Conservation (phyloP, 1,140 invertebrate genomes). For the Drosophila littoralis region DNA sequence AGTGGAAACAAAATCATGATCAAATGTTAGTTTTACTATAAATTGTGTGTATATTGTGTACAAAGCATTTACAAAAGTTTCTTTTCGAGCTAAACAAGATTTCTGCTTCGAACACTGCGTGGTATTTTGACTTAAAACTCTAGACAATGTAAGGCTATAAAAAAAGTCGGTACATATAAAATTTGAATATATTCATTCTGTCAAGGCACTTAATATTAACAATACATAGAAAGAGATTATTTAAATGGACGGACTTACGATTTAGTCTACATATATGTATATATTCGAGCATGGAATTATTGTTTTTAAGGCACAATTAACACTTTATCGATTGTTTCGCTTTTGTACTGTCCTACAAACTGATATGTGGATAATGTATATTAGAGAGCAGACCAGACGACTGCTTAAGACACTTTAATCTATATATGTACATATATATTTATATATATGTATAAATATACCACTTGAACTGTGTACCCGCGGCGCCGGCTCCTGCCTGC, state of each 20-base stretch:
- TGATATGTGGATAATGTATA: constrained; percentile 33
- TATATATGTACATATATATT: neutral
- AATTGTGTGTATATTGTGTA: constrained; percentile 43
- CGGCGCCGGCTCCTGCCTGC: constrained; percentile 38
- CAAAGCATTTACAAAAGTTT: constrained; percentile 34
- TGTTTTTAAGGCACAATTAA: constrained; percentile 61
- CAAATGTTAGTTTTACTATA: constrained; percentile 18
- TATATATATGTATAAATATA: constrained; percentile 9
- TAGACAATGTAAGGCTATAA: constrained; percentile 49
- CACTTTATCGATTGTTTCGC: constrained; percentile 32
- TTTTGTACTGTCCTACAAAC: constrained; percentile 69
- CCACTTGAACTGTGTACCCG: constrained; percentile 61
- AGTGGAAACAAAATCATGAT: constrained; percentile 28
- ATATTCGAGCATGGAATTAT: constrained; percentile 45
- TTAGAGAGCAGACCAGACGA: neutral
- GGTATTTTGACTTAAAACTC: constrained; percentile 38
- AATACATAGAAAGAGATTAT: constrained; percentile 46
- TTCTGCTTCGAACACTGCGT: constrained; percentile 17
- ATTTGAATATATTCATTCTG: constrained; percentile 25
- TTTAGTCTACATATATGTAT: constrained; percentile 45
- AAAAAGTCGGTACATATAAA: constrained; percentile 30
- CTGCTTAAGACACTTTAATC: constrained; percentile 20
- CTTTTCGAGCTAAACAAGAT: constrained; percentile 14
- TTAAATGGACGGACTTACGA: constrained; percentile 66
- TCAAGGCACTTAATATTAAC: constrained; percentile 64